Evolutionary conservation across 2,113 vertebrate species (phyloP), one percentile per base, ranked within the genome.

Genomic region (Mystacornis crossleyi): DNA sequence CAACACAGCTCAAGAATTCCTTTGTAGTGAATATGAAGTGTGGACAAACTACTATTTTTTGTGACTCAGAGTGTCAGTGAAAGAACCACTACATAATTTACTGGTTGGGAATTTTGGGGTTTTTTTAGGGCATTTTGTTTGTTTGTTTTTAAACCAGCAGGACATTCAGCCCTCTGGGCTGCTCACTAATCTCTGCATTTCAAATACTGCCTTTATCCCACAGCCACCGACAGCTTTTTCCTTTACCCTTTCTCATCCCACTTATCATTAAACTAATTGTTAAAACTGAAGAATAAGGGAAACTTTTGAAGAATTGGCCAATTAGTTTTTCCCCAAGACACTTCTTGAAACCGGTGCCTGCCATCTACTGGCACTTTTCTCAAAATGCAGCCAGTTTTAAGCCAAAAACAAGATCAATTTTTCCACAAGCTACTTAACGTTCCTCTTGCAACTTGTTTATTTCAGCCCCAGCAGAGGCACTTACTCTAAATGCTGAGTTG

Each of bases 291-390:
- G 48, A 85, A 47, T 12, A 51, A 36, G 55, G 67, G 55, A 78
- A 84, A 73, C 28, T 48, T 20, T 9, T 33, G 36, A 71, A 48
- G 53, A 79, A 33, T 4, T n/a, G n/a, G 33, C 10, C 42, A 10
- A 23, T 13, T 43, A 25, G 4, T 36, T 72, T 26, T 18, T 34
- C 13, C 26, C 29, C 7, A 3, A 47, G n/a, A 23, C 7, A 2
- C 31, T n/a, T 24, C 45, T 70, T 3, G 34, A 90, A 90, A 87
- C 29, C 7, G 18, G 18, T 60, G 92, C 58, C 95, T 94, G 95
- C 96, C 95, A 96, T 71, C 95, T 97, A 72, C 93, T 82, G 96
- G 93, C 78, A 33, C 18, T 34, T 80, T 51, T 26, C 78, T 82
- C 81, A 42, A 96, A 87, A 34, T 11, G 65, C 96, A 93, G 38